Conservation (phyloP, 2,797 vertebrate species). For the Molossus alvarezi region DNA sequence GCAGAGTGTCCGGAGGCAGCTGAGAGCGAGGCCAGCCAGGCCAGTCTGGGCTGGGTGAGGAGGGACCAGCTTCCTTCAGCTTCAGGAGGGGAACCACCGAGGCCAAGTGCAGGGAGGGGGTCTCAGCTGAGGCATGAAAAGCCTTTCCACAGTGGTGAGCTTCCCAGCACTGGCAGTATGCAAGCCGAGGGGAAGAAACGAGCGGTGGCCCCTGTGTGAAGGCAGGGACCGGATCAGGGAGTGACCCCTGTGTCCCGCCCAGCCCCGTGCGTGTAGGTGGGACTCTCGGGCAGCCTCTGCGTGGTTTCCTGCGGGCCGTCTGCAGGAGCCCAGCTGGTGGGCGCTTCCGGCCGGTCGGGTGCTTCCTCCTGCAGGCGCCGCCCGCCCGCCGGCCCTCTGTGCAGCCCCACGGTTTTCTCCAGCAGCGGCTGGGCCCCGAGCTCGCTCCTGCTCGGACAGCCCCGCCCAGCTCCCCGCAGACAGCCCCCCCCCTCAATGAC, state of each 20-base stretch:
- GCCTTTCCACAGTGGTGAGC: neutral
- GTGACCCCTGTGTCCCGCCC: neutral
- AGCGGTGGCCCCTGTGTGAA: accelerated
- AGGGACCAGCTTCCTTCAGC: no score
- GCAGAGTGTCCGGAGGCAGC: neutral
- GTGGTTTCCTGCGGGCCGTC: neutral
- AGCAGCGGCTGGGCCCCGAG: neutral
- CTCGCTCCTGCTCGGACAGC: accelerated
- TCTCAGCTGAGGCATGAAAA: no score
- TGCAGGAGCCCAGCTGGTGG: accelerated
- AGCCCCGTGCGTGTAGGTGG: accelerated
- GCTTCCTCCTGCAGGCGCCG: neutral
- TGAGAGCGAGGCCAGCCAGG: neutral
- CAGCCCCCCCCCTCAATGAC: neutral
- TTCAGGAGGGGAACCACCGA: accelerated
- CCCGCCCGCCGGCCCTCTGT: neutral
- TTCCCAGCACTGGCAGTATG: accelerated
- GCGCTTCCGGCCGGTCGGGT: neutral
- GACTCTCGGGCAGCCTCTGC: neutral
- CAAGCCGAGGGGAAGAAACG: neutral
- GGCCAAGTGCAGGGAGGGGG: accelerated
- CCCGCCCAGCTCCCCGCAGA: accelerated
- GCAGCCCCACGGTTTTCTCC: neutral
- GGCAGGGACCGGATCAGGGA: neutral
- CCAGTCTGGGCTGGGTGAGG: neutral